A percentile compares a stretch with the other conserved stretches of the same genome.
Conservation (phyloP, 2,888 invertebrate genomes). For the Xylota segnis region DNA sequence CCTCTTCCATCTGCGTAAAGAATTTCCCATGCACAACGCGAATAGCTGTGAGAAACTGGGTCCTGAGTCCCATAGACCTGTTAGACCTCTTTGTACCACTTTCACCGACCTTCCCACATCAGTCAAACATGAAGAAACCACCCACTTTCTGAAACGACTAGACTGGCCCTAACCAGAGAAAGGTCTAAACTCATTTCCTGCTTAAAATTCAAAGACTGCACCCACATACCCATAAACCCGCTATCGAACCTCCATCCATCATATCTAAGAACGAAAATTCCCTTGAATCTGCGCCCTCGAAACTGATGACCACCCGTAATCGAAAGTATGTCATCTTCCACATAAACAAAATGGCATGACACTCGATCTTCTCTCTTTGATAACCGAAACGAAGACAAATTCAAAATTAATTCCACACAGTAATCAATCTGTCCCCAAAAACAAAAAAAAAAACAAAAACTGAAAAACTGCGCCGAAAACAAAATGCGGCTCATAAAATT, state of each 20-base stretch:
- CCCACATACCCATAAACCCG: neutral
- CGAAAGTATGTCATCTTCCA: conserved; percentile 27
- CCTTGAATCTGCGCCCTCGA: neutral
- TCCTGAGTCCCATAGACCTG: too few relatives aligned
- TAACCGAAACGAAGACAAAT: conserved; percentile 39
- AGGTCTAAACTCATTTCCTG: neutral
- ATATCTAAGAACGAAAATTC: neutral
- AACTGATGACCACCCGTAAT: neutral
- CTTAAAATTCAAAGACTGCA: neutral
- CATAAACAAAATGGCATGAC: conserved; percentile 18
- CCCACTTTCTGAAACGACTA: too few relatives aligned
- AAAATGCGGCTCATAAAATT: conserved; percentile 38
- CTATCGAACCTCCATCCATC: neutral
- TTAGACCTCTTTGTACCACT: too few relatives aligned
- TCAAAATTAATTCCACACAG: conserved; percentile 39
- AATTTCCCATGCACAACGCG: too few relatives aligned
- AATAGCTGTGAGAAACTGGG: too few relatives aligned
- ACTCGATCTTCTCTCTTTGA: conserved; percentile 15
- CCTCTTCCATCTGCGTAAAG: too few relatives aligned
- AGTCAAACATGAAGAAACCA: too few relatives aligned
- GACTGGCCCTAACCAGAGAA: neutral
- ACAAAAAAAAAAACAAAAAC: neutral
- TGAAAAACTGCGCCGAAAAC: conserved; percentile 11
- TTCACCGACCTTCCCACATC: too few relatives aligned
- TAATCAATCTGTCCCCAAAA: conserved; percentile 42